Percentiles rank a stretch among this genome's conserved stretches.
Evolutionary conservation across 2,113 vertebrate species (phyloP).

Genomic region (Macroglossus sobrinus): DNA sequence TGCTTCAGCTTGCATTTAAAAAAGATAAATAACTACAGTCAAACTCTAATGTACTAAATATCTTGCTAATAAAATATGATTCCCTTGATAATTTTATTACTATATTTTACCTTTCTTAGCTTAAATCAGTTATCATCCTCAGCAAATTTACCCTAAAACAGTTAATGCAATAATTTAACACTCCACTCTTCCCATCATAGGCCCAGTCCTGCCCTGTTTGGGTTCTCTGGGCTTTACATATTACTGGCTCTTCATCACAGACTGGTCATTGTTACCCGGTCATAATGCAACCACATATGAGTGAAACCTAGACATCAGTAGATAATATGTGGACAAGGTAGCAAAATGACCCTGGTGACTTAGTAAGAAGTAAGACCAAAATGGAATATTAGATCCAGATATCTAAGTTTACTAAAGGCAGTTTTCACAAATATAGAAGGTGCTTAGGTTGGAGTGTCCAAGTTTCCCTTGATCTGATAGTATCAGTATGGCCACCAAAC

Average conservation of each 20-base stretch:
- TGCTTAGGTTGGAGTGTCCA: neutral
- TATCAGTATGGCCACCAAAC: neutral
- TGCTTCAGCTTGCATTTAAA: neutral
- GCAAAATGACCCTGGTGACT: neutral
- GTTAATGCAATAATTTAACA: neutral
- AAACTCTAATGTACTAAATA: neutral
- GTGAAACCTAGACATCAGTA: neutral
- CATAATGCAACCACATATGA: neutral
- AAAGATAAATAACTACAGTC: neutral
- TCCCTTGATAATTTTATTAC: neutral
- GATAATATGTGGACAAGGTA: neutral
- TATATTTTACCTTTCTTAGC: constrained; percentile 22
- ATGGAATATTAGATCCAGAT: neutral
- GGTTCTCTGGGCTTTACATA: neutral
- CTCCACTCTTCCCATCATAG: neutral
- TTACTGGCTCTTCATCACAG: neutral
- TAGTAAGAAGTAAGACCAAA: neutral
- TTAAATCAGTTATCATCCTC: neutral
- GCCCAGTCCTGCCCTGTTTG: neutral
- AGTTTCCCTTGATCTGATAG: neutral
- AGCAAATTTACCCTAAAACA: neutral
- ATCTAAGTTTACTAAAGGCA: neutral
- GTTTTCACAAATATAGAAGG: neutral
- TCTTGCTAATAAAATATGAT: neutral
- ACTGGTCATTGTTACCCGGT: neutral